These are phyloP conservation scores for Synergus japonicus DNA, from an alignment of 2,888 invertebrate genomes.

Conservation along the genomic window DNA sequence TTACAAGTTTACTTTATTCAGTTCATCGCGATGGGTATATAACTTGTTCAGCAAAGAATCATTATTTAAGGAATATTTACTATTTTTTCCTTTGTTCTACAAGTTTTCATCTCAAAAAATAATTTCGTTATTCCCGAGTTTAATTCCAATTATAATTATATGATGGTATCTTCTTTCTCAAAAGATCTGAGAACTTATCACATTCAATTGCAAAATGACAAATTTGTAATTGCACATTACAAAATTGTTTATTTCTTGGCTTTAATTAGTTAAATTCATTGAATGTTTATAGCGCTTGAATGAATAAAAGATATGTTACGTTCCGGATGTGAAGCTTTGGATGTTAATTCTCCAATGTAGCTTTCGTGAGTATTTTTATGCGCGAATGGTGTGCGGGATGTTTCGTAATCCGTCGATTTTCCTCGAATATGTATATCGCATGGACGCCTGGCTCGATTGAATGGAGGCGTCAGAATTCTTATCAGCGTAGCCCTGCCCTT, in stretches of 20 bases:
- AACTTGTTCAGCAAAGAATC: neutral
- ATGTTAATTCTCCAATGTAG: conserved; percentile 11
- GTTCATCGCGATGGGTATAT: neutral
- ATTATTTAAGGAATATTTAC: neutral
- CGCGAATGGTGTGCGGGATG: conserved; percentile 15
- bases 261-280: conserved; percentile 26
- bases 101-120: neutral
- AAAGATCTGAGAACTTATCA: too few relatives aligned
- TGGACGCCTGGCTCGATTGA: conserved; percentile 55
- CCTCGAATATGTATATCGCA: conserved; percentile 41
- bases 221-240: too few relatives aligned
- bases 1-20: neutral
- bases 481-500: conserved; percentile 64
- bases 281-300: neutral
- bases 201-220: neutral
- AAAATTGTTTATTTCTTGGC: conserved; percentile 1
- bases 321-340: conserved; percentile 17
- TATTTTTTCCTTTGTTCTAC: neutral
- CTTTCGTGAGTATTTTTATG: conserved; percentile 26
- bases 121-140: neutral
- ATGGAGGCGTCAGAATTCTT: conserved; percentile 72
- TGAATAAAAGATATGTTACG: conserved; percentile 33
- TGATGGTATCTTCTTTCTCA: too few relatives aligned
- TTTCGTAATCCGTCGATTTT: conserved; percentile 46
- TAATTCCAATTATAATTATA: too few relatives aligned